Evolutionary conservation across 2,888 invertebrate species (phyloP), one percentile per base, ranked within the genome.

Genomic region (Thera obeliscata): DNA sequence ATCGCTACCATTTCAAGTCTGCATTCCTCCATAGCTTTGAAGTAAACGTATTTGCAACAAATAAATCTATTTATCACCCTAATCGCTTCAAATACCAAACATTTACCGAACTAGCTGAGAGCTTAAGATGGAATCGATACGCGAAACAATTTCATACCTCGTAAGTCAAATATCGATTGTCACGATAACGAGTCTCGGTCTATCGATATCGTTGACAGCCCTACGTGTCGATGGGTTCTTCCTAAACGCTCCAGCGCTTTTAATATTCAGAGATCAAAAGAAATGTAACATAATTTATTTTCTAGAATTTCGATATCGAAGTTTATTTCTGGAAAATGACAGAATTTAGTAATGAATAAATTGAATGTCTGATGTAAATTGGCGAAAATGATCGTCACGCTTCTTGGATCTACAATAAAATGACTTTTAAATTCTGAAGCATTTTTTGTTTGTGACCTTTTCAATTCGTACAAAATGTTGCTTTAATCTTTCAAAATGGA

Each of bases 181-280:
- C 56, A 60, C 77, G 80, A 82, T 81, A 81, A 74, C 73, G 58
- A 74, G 74, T 79, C 77, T 67, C 52, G 67, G 75, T 78, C 76
- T 82, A 83, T 80, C 77, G 81, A 81, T 84, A 81, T 76, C 56
- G 67, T 71, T 72, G 73, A 78, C 79, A 78, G 73, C 80, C 76
- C 77, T 79, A 78, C 54, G 73, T 72, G 71, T 71, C 67, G 58
- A 52, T 43, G 59, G 67, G n/a, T 54, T 63, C 11, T 63, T 69
- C 69, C 36, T 4, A 36, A 49, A 35, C n/a, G 66, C 41, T 62
- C 52, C 52, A 52, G 1, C 49, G 5, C 12, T 49, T 46, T 46
- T 46, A 46, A 46, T 46, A 46, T 46, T 9, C 41, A 46, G 9
- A 46, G 43, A 9, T 46, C 43, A 46, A 46, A 38, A 46, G 43